phyloP scores from a whole-genome alignment of 2,888 invertebrate genomes.

The Cataglyphis altisquamis region DNA sequence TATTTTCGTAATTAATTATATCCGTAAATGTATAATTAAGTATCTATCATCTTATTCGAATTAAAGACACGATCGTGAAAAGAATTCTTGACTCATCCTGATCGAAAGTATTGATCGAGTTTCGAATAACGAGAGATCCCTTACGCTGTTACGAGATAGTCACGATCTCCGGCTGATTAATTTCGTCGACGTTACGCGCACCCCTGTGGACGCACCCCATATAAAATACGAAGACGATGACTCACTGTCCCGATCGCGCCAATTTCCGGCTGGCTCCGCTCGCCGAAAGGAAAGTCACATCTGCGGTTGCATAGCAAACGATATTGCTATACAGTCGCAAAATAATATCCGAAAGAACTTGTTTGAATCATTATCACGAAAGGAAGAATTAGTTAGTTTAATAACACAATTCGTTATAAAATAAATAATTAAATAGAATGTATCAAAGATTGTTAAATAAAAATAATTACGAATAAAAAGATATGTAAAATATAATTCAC shows the following conservation, averaged over 20 bases:
- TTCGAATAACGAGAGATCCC: slow-evolving; percentile 14
- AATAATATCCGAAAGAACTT: slow-evolving; percentile 12
- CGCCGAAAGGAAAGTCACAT: slow-evolving; percentile 38
- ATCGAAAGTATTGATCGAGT: slow-evolving; percentile 21
- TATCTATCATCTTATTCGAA: neutral
- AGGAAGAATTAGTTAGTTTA: slow-evolving; percentile 19
- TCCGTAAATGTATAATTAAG: neutral
- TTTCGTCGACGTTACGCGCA: slow-evolving; percentile 52
- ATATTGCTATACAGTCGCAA: slow-evolving; percentile 1
- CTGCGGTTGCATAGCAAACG: slow-evolving; percentile 9
- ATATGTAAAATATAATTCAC: neutral
- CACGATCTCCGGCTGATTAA: slow-evolving; percentile 43
- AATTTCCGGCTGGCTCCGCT: slow-evolving; percentile 60
- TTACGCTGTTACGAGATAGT: neutral
- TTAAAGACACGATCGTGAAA: neutral
- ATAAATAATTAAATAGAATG: slow-evolving; percentile 8
- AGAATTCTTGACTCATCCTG: neutral
- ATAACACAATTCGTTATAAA: neutral
- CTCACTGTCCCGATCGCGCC: slow-evolving; percentile 56
- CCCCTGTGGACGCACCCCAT: slow-evolving; percentile 44
- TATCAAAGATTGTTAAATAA: neutral
- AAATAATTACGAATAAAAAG: neutral
- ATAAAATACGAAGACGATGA: slow-evolving; percentile 49
- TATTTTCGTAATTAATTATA: neutral
- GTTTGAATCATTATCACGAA: neutral